Conservation (phyloP, 37 sponge, comb jelly and placozoan genomes). For the Oopsacas minuta region DNA sequence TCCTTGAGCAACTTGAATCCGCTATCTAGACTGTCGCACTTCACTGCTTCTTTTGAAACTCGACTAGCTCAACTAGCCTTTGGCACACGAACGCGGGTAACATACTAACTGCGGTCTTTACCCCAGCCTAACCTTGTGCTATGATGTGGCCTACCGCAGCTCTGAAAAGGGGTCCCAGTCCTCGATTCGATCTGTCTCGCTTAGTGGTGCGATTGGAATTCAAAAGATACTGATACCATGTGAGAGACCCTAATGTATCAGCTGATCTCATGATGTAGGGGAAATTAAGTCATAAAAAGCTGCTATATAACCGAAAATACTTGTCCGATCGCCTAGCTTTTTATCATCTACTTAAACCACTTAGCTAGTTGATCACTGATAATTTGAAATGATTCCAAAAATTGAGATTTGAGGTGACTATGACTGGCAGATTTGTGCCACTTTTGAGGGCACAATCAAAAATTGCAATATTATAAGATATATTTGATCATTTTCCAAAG, state of each 20-base stretch:
- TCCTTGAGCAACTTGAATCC: conserved; percentile 15
- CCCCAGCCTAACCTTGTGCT: background rate
- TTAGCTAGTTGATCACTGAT: background rate
- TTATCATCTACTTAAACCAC: background rate
- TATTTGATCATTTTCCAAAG: too few species aligned
- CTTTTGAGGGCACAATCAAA: too few species aligned
- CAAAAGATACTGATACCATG: background rate
- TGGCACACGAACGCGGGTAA: background rate
- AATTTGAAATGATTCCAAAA: too few species aligned
- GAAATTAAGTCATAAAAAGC: background rate
- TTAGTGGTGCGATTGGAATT: background rate
- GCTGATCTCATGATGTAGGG: background rate
- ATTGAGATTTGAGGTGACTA: too few species aligned
- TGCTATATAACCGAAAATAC: background rate
- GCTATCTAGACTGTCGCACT: conserved; percentile 13
- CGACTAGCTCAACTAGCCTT: background rate
- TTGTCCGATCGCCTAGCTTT: too few species aligned
- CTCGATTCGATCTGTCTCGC: background rate
- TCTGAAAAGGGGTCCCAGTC: conserved; percentile 9
- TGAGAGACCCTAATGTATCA: background rate
- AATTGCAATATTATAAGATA: too few species aligned
- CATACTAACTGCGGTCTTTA: background rate
- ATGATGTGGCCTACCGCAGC: conserved; percentile 17
- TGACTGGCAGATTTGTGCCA: too few species aligned
- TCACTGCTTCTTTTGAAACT: background rate